Evolutionary conservation across 1,140 invertebrate genomes (phyloP).

Genomic region (Antheraea pernyi): DNA sequence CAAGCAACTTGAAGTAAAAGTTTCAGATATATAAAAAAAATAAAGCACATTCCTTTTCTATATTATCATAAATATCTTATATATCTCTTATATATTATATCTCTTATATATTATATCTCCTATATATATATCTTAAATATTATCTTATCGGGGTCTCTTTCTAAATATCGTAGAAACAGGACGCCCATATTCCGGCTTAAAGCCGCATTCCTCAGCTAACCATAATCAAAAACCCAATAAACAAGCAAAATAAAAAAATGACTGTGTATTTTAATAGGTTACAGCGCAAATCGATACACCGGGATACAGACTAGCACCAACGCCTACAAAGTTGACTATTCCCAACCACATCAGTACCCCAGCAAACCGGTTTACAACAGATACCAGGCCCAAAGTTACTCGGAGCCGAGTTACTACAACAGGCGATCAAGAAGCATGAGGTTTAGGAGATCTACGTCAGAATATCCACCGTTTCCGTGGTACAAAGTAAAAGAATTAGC

Average conservation of each 20-base stretch:
- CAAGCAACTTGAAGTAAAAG: too few relatives aligned
- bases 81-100: too few relatives aligned
- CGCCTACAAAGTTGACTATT: constrained; percentile 77
- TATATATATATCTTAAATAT: too few relatives aligned
- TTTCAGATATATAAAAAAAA: too few relatives aligned
- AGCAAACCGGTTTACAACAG: constrained; percentile 66
- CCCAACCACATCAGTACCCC: constrained; percentile 65
- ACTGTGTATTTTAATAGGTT: constrained; percentile 43
- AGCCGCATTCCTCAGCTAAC: too few relatives aligned
- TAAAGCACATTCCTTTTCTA: too few relatives aligned
- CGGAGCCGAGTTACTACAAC: constrained; percentile 66
- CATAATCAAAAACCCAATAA: background rate
- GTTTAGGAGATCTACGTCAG: constrained; percentile 59
- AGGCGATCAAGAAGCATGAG: constrained; percentile 75
- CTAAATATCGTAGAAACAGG: too few relatives aligned
- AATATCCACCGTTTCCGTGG: constrained; percentile 85
- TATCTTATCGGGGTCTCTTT: too few relatives aligned
- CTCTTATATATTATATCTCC: too few relatives aligned
- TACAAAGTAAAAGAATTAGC: constrained; percentile 84
- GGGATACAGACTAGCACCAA: constrained; percentile 67
- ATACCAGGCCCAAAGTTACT: constrained; percentile 65
- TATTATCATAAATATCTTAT: too few relatives aligned
- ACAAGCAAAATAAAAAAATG: too few relatives aligned
- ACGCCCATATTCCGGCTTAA: too few relatives aligned
- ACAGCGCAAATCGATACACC: constrained; percentile 62